phyloP scores from a whole-genome alignment of 2,797 vertebrate genomes.

The Enteromius fasciolatus region DNA sequence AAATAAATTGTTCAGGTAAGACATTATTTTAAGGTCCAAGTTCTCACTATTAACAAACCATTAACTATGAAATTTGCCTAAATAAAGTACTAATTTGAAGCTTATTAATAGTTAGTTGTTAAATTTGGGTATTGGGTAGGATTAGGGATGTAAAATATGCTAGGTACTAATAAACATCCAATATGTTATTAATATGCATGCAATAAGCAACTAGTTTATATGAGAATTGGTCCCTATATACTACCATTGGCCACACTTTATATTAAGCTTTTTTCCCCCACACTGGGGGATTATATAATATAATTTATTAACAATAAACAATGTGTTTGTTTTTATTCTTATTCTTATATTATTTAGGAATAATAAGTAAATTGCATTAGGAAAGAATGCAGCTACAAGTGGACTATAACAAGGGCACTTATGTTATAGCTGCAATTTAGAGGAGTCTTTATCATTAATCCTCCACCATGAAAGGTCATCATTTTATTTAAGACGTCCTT shows the following conservation, averaged over 20 bases:
- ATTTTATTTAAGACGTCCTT: conserved; percentile 27
- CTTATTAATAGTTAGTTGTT: neutral
- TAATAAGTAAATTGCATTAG: conserved; percentile 1
- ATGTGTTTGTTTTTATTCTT: neutral
- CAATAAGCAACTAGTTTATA: neutral
- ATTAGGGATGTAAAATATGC: neutral
- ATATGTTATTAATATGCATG: neutral
- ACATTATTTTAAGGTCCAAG: neutral
- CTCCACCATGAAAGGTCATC: conserved; percentile 17
- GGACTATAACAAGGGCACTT: neutral
- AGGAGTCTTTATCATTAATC: conserved; percentile 5
- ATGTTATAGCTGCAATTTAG: neutral
- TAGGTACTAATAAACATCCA: neutral
- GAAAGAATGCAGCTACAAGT: conserved; percentile 1
- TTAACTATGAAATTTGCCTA: neutral
- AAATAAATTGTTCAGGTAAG: neutral
- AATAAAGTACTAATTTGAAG: neutral
- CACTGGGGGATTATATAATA: neutral
- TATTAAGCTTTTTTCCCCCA: neutral
- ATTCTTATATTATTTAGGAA: neutral
- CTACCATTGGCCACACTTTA: neutral
- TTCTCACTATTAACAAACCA: neutral
- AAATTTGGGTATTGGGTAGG: neutral
- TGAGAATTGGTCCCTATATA: neutral
- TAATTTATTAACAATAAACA: neutral